Conservation (phyloP, 2,888 invertebrate genomes). For the Tuta absoluta region DNA sequence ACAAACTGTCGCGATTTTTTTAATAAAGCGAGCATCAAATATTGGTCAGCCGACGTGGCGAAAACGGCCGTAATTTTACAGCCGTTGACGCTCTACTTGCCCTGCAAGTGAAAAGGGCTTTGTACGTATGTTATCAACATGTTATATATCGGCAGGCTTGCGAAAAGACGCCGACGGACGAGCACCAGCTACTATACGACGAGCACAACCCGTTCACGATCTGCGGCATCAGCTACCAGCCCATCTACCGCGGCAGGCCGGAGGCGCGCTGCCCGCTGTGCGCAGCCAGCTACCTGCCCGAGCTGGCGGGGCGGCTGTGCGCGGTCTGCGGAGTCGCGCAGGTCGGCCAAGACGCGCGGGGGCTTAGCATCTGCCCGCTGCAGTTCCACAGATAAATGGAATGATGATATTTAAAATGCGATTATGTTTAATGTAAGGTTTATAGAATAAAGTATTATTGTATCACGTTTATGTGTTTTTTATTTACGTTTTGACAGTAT, state of each 20-base stretch:
- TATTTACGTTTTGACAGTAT: constrained; percentile 23
- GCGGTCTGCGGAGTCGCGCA: constrained; percentile 93
- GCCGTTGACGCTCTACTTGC: too few relatives aligned
- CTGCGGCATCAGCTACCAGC: constrained; percentile 95
- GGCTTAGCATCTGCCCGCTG: constrained; percentile 89
- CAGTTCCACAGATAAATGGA: constrained; percentile 71
- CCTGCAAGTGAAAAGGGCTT: too few relatives aligned
- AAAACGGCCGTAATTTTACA: too few relatives aligned
- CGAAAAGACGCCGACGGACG: constrained; percentile 94
- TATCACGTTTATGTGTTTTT: constrained; percentile 41
- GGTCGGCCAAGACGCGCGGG: constrained; percentile 94
- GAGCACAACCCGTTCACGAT: constrained; percentile 98
- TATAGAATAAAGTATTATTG: constrained; percentile 47
- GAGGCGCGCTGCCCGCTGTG: constrained; percentile 97
- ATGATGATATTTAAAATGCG: not conserved
- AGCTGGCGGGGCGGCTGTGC: constrained; percentile 91
- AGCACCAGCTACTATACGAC: constrained; percentile 94
- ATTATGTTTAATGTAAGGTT: constrained; percentile 39
- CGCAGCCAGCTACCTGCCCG: constrained; percentile 91
- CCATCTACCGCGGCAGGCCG: constrained; percentile 97
- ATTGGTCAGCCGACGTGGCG: too few relatives aligned
- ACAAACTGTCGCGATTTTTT: too few relatives aligned
- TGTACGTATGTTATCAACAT: too few relatives aligned
- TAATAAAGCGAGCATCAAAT: too few relatives aligned
- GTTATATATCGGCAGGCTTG: constrained; percentile 83